Evolutionary conservation across 2,797 vertebrate genomes (phyloP), one percentile per base, ranked within the genome.

Genomic region (Scolopax bukidnonensis): DNA sequence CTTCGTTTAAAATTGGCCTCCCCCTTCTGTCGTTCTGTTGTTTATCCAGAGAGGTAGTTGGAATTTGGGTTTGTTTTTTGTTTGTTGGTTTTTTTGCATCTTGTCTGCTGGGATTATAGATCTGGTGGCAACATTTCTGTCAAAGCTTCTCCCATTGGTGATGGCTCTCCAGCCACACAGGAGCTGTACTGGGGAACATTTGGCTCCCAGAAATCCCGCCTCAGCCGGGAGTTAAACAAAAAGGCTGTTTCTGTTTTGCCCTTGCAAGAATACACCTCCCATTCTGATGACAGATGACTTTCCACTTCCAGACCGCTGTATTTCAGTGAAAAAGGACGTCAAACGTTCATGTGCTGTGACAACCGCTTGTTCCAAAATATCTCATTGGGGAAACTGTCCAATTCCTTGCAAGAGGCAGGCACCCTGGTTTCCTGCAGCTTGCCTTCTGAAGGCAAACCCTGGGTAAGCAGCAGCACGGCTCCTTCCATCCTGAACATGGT

Each of bases 391-490:
- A 24, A 59, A 5, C 19, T 10, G 14, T 18, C 32, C 45, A 0
- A 0, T 9, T n/a, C n/a, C 63, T 41, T 3, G 12, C 14, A 12
- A 10, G 15, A 25, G 50, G 7, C 4, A 3, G 8, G 33, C 10
- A 1, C 10, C 9, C 38, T n/a, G 28, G 12, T 17, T 38, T 21
- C 38, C 54, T 25, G n/a, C 53, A 10, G 25, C 4, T 32, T 32
- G 40, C 32, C 40, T 18, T 23, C 63, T 12, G 51, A 25, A 32
- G 40, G 13, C 21, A 24, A 45, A 16, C 4, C 17, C 48, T 9
- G 11, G n/a, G 40, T 30, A 5, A 15, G 61, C 54, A 69, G 45
- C 45, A 43, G 38, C 11, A 1, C 1, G 5, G 24, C 16, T 57
- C 19, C 41, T 14, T 16, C 54, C 4, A 2, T 25, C n/a, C 17